Base-by-base conservation (phyloP, 2,113 vertebrate species). In the Tauraco erythrolophus region DNA sequence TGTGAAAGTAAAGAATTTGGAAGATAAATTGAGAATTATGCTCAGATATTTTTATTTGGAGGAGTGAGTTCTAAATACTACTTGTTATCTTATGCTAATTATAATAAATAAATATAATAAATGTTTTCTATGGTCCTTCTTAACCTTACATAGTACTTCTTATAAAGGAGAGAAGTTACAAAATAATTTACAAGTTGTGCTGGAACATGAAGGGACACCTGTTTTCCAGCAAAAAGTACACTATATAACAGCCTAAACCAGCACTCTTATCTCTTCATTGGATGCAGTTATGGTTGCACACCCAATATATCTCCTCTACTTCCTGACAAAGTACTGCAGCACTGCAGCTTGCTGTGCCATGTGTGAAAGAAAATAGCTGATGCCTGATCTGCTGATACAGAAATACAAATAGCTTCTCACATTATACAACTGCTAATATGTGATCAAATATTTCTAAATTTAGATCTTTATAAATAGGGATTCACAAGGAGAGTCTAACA, bases 391-490 rank as follows among this genome's bases (percentile, higher is more conserved):
- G 39, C 71, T 86, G 80, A 86, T 90, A 88, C n/a, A 76, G 91
- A 92, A 90, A 90, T 80, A 91, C 89, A 94, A 83, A 96, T 35
- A 94, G 74, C 43, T 89, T 85, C 77, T 94, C 66, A 76, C n/a
- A 45, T 87, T 87, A 65, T 78, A 91, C 53, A 41, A 48, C 84
- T 64, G 72, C n/a, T 94, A 92, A 91, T 96, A 95, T 60, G 68
- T 62, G 90, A 97, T 70, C 92, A 95, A 94, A 94, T 78, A 89
- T 76, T 95, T 94, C 95, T 92, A 92, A 89, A 94, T 14, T 91
- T 95, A 95, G 92, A 57, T 76, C 0, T 3, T 81, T 94, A 84
- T 89, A 91, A 97, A 94, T 84, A 94, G 53, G 48, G 39, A 92
- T 51, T 54, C 57, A 79, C 18, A 50, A 79, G 35, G 57, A 79